These are phyloP conservation scores for Coelogynopora nodosa DNA, from an alignment of 2,888 invertebrate genomes.

Conservation along the genomic window DNA sequence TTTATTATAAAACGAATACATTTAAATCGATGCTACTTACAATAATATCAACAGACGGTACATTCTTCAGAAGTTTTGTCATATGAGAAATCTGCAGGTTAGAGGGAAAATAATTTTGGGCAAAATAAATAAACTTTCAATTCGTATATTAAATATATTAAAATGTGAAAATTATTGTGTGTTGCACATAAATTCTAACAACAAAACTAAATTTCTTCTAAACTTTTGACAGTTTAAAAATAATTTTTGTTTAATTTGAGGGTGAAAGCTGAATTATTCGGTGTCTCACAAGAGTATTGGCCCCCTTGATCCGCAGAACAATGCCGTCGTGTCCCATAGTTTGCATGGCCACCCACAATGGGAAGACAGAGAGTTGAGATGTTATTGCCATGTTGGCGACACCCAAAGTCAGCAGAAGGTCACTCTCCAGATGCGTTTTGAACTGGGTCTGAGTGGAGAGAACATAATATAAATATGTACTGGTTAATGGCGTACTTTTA, in stretches of 20 bases:
- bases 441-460: neutral
- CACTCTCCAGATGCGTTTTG: neutral
- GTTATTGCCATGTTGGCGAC: neutral
- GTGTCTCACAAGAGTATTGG: conserved; percentile 68
- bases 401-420: neutral
- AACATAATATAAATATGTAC: neutral
- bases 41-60: neutral
- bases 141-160: neutral
- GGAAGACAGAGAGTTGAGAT: conserved; percentile 69
- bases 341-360: conserved; percentile 76
- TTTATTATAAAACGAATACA: conserved; percentile 23
- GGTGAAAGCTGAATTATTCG: too few species aligned
- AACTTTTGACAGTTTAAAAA: too few species aligned
- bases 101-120: neutral
- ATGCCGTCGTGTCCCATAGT: conserved; percentile 69
- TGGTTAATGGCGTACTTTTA: neutral
- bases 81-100: neutral
- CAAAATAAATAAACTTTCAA: too few species aligned
- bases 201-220: too few species aligned
- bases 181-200: too few species aligned
- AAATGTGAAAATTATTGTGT: neutral
- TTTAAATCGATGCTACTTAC: too few species aligned
- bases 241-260: too few species aligned
- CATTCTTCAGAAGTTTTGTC: neutral
- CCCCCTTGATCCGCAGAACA: conserved; percentile 68